Base-by-base conservation (phyloP, 2,888 invertebrate genomes). In the Hoplodrina ambigua region DNA sequence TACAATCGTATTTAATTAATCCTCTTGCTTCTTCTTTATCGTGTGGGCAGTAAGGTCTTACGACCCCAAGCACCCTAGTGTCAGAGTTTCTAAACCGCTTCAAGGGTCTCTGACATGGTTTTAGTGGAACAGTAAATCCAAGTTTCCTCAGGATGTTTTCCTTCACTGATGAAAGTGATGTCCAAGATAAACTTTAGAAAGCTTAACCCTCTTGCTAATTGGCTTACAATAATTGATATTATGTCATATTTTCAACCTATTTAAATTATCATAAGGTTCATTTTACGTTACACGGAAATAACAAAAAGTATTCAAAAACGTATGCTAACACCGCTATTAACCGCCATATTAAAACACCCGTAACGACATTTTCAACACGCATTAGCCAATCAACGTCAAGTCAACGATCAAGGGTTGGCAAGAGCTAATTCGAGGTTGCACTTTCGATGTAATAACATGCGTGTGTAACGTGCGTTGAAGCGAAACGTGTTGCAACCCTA, bases 401-500 rank as follows among this genome's bases (percentile, higher is more conserved):
- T 83, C 70, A 76, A 73, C 78, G 81, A 82, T 77, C 82, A 84
- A 88, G 86, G 88, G 87, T 85, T 88, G 83, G 75, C 86, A 83
- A 82, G 83, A 82, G 75, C 83, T 86, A 88, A 84, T 72, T 84
- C 85, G 86, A 87, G 88, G 88, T 85, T 88, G 77, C 85, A 88
- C 93, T 94, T 94, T 94, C 94, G 79, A 90, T 79, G 78, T 89
- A 92, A 90, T 88, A 80, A 82, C 72, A 81, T 85, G 84, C 80
- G 85, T 81, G 76, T 86, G 86, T 85, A 82, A 83, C 61, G 82
- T 78, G 66, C 79, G 78, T 72, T 89, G 85, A 84, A 86, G 89
- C 93, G 92, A 87, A 83, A 87, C 87, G 86, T 93, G 91, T 85
- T 84, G 88, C 86, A 93, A 92, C 88, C 87, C 84, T 84, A 73